Percentiles rank a stretch among this genome's conserved stretches.
These are phyloP conservation scores for Magallana angulata DNA, from an alignment of 1,140 invertebrate species.

Conservation along the genomic window DNA sequence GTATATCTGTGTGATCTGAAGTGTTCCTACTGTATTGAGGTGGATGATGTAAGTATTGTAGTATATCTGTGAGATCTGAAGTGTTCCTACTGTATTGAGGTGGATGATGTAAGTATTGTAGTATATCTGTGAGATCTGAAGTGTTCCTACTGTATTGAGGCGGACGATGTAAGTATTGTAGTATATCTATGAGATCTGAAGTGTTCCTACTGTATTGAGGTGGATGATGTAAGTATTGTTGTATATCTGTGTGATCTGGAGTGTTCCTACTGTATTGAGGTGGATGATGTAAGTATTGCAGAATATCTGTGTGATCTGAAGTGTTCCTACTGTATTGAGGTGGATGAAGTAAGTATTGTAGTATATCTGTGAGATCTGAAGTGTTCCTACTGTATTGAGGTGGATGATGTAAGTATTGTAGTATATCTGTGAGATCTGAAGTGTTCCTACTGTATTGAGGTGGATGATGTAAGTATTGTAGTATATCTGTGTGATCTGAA, in stretches of 20 bases:
- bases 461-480: constrained; percentile 2
- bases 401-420: neutral
- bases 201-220: neutral
- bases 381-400: constrained; percentile 87
- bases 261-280: constrained; percentile 87
- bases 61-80: constrained; percentile 82
- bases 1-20: constrained; percentile 81
- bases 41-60: neutral
- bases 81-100: constrained; percentile 87
- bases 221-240: neutral
- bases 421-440: too few species aligned
- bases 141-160: constrained; percentile 69
- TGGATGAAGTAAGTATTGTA: neutral
- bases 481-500: neutral
- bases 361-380: constrained; percentile 82
- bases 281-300: neutral
- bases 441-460: constrained; percentile 66
- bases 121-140: neutral
- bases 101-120: neutral
- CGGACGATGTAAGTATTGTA: constrained; percentile 78
- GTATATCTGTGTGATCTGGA: constrained; percentile 82
- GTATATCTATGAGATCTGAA: neutral
- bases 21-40: constrained; percentile 81
- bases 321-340: neutral
- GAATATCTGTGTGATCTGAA: neutral